Conservation (phyloP, 2,888 invertebrate genomes). For the Lasioglossum oenotherae region DNA sequence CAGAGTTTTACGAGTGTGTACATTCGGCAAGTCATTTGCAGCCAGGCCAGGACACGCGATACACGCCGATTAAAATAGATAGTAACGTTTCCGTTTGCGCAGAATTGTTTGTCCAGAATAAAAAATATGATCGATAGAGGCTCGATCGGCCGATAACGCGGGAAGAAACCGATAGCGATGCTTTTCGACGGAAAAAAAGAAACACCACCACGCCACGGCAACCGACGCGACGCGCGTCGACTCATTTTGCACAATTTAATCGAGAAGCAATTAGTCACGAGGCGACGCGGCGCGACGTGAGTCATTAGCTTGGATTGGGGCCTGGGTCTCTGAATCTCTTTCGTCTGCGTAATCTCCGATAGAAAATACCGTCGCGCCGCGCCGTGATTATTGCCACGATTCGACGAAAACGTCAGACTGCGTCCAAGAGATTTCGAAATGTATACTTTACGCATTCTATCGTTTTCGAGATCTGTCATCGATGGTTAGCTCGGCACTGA, state of each 20-base stretch:
- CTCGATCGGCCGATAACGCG: constrained; percentile 27
- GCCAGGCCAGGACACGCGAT: neutral
- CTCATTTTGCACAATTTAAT: constrained; percentile 6
- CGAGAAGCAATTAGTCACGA: constrained; percentile 30
- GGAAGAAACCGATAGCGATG: constrained; percentile 32
- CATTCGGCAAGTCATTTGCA: constrained; percentile 2
- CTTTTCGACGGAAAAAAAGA: constrained; percentile 12
- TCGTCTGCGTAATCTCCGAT: neutral
- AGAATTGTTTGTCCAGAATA: constrained; percentile 40
- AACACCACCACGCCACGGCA: neutral
- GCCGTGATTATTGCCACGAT: neutral
- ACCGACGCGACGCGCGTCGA: neutral
- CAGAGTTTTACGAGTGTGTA: neutral
- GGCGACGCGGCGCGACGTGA: neutral
- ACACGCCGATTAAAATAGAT: constrained; percentile 15
- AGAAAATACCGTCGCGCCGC: neutral
- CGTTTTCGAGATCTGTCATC: neutral
- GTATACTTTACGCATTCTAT: neutral
- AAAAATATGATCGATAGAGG: constrained; percentile 39
- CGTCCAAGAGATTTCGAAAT: neutral
- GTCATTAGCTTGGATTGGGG: constrained; percentile 21
- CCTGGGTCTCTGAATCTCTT: neutral
- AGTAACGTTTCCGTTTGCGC: constrained; percentile 15
- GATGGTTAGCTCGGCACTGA: neutral
- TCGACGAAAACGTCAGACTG: neutral